Evolutionary conservation across 2,113 vertebrate genomes (phyloP), one percentile per base, ranked within the genome.

Genomic region (Suncus etruscus): DNA sequence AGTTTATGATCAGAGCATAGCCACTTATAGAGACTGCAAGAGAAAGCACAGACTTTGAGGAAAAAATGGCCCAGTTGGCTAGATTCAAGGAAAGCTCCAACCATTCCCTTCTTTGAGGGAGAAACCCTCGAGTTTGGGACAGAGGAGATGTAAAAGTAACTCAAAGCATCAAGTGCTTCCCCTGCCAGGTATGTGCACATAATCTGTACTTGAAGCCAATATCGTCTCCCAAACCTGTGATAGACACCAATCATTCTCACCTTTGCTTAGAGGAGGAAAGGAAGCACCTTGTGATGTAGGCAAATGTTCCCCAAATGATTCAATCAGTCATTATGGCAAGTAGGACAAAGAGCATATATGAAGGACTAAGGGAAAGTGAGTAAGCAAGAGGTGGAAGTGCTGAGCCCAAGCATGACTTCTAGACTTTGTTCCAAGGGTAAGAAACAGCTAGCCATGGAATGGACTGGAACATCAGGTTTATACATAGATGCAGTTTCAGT

Each of bases 231-330:
- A 66, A 2, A 18, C 27, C 51, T 68, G 2, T 47, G n/a, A 51
- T 5, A 8, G 11, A 7, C 22, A 65, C 14, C 51, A 9, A 11
- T 45, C 25, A 27, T 70, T 89, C 50, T 11, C 2, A n/a, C 27
- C 48, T 11, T 69, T 86, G 73, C 83, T 63, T n/a, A 78, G 31
- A 15, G 74, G 16, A 50, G 75, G 39, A 95, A 84, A 66, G 61
- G 20, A 31, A 91, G 75, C 16, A 29, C 31, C 65, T 22, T 25
- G 32, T 70, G 18, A 80, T 14, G 18, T 24, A 0, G 45, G 68
- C 6, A 25, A 8, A 78, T 80, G 77, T 61, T 27, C 47, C 22
- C 70, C 50, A 27, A 24, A 11, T 54, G 27, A 47, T 48, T 76
- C n/a, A 48, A 11, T 22, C 83, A 80, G 22, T 54, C 29, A 32